phyloP scores from a whole-genome alignment of 2,888 invertebrate species.

The Spisula subtruncata region DNA sequence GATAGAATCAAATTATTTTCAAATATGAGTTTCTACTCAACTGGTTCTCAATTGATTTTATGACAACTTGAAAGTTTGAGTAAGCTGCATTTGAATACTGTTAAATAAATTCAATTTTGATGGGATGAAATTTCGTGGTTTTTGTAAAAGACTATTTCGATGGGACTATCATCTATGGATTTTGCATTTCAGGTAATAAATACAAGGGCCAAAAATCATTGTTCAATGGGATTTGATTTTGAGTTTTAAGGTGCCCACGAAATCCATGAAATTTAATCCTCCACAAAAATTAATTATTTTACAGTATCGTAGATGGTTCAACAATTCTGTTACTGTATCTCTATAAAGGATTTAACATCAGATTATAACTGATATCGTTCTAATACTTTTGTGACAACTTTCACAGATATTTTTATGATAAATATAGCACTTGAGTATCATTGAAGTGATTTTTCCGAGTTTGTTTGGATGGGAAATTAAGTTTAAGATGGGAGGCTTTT shows the following conservation, averaged over 20 bases:
- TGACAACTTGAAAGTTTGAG: not conserved
- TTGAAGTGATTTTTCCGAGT: conserved; percentile 4
- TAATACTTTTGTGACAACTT: conserved; percentile 20
- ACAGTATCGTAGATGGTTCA: not conserved
- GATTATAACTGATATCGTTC: conserved; percentile 15
- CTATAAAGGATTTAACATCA: not conserved
- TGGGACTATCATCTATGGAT: too few species aligned
- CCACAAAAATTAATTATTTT: too few species aligned
- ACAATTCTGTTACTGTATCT: not conserved
- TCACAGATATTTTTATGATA: conserved; percentile 16
- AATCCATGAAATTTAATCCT: too few species aligned
- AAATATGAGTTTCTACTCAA: conserved; percentile 32
- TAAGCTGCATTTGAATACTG: too few species aligned
- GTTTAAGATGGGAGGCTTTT: not conserved
- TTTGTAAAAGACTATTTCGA: too few species aligned
- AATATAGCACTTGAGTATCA: conserved; percentile 14
- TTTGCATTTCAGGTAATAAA: too few species aligned
- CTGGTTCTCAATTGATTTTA: conserved; percentile 37
- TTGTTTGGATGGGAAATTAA: conserved; percentile 1
- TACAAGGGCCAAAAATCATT: too few species aligned
- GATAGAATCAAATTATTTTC: too few species aligned
- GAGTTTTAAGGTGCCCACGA: too few species aligned
- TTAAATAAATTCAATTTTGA: too few species aligned
- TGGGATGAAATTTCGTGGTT: too few species aligned
- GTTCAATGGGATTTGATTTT: too few species aligned